phyloP scores from a whole-genome alignment of 2,113 vertebrate genomes.

The Aleadryas rufinucha region DNA sequence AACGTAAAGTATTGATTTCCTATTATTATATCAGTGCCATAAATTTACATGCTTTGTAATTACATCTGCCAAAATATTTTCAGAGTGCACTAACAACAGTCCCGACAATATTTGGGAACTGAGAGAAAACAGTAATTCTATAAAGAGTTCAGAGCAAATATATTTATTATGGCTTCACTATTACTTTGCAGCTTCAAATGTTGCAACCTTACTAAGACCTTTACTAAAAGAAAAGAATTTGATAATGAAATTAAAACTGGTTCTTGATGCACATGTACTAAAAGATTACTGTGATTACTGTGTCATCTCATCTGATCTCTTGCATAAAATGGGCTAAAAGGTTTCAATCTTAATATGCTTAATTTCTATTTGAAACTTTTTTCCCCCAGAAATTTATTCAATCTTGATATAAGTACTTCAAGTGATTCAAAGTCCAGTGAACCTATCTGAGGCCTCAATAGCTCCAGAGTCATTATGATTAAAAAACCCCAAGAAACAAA shows the following conservation, averaged over 20 bases:
- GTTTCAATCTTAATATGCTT: not conserved
- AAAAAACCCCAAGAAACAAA: not conserved
- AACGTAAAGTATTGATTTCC: not conserved
- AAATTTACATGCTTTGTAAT: not conserved
- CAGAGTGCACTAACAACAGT: not conserved
- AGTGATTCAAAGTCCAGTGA: not conserved
- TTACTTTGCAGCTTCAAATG: not conserved
- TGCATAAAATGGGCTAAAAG: not conserved
- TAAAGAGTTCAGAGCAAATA: not conserved
- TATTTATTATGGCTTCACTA: not conserved
- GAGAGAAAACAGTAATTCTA: not conserved
- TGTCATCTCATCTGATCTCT: not conserved
- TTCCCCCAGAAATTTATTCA: not conserved
- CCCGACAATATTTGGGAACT: not conserved
- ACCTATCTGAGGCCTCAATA: not conserved
- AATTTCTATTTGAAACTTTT: not conserved
- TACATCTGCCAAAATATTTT: not conserved
- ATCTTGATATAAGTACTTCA: not conserved
- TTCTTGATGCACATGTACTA: not conserved
- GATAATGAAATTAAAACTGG: not conserved
- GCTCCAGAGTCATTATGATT: not conserved
- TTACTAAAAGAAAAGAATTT: not conserved
- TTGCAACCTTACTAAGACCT: not conserved
- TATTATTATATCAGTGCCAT: not conserved
- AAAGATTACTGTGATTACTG: not conserved